Percentiles rank a stretch among this genome's conserved stretches.
These are phyloP conservation scores for Abrostola tripartita DNA, from an alignment of 2,888 invertebrate species.

Conservation along the genomic window DNA sequence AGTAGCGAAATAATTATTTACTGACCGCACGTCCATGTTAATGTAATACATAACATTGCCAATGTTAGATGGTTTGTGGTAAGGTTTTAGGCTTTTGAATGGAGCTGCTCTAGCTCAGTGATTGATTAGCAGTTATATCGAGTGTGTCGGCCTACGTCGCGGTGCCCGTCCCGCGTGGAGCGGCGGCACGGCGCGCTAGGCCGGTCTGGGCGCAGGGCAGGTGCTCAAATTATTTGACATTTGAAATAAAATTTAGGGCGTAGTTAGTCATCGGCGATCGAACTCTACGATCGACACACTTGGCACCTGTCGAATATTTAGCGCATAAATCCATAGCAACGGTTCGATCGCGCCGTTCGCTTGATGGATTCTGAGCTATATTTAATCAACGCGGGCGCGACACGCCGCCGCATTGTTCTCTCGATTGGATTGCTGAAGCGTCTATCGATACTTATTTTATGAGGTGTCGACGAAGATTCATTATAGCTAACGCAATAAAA, in stretches of 20 bases:
- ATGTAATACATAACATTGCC: conserved; percentile 20
- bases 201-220: conserved; percentile 68
- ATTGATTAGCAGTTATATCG: conserved; percentile 35
- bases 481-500: conserved; percentile 57
- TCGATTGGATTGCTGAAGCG: conserved; percentile 78
- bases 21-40: conserved; percentile 34
- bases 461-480: conserved; percentile 71
- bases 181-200: conserved; percentile 35
- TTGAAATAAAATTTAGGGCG: conserved; percentile 87
- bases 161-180: conserved; percentile 18
- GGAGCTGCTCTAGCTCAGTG: conserved; percentile 14
- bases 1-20: conserved; percentile 51
- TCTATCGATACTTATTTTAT: conserved; percentile 77
- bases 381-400: conserved; percentile 84
- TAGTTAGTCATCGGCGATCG: conserved; percentile 87
- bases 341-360: conserved; percentile 79
- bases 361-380: conserved; percentile 87
- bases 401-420: conserved; percentile 84
- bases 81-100: conserved; percentile 3
- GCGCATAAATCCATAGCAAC: conserved; percentile 88
- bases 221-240: conserved; percentile 88
- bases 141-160: conserved; percentile 17
- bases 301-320: conserved; percentile 89
- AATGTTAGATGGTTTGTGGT: conserved; percentile 4
- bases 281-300: conserved; percentile 87